Conservation (phyloP, 2,888 invertebrate species). For the Stenodema calcarata region DNA sequence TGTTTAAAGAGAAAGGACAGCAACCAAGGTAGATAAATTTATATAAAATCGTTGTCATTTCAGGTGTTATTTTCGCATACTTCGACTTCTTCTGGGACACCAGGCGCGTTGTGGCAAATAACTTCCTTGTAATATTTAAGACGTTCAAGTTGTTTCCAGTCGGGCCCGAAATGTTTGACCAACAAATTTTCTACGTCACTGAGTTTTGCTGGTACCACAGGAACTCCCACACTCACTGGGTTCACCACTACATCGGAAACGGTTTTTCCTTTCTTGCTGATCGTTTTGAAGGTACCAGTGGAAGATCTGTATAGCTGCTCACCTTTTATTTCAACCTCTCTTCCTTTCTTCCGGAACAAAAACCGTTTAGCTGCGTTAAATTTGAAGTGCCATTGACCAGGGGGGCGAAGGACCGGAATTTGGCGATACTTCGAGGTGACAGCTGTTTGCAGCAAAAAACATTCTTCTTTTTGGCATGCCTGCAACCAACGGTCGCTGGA, state of each 20-base stretch:
- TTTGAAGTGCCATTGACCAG: background rate
- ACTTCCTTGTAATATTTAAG: background rate
- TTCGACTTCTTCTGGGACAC: background rate
- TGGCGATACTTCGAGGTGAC: background rate
- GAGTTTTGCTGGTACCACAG: background rate
- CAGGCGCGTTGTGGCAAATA: background rate
- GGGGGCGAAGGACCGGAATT: background rate
- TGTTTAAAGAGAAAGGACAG: no score
- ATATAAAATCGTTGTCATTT: no score
- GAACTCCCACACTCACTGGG: background rate
- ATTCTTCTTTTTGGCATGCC: background rate
- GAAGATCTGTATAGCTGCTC: background rate
- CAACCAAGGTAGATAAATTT: no score
- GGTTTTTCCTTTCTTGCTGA: background rate
- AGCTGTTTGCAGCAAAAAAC: constrained; percentile 6
- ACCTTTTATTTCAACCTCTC: background rate
- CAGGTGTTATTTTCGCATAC: background rate
- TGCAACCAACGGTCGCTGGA: background rate
- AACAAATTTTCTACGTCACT: no score
- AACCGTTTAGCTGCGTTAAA: background rate
- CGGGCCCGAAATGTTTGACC: background rate
- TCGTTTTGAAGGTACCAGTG: background rate
- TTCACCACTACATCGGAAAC: background rate
- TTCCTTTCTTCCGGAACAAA: background rate
- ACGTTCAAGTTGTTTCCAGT: background rate